Conservation (phyloP, 2,797 vertebrate species). For the Peromyscus aztecus region DNA sequence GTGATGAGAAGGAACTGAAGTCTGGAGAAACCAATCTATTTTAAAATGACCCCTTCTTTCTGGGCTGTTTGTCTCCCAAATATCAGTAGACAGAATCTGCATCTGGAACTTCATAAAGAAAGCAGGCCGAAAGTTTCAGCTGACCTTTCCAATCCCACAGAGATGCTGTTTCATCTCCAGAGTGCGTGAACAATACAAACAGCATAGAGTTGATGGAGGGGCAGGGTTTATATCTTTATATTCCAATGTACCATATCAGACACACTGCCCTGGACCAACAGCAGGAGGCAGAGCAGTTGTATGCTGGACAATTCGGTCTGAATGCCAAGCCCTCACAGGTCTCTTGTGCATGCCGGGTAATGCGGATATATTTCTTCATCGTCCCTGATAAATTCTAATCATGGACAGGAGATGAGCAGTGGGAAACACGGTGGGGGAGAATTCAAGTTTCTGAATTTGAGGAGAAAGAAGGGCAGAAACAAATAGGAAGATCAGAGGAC, state of each 20-base stretch:
- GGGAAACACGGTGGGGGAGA: conserved; percentile 9
- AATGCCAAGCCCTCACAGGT: conserved; percentile 12
- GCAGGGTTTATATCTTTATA: not conserved
- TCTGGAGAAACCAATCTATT: conserved; percentile 70
- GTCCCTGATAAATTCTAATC: conserved; percentile 5
- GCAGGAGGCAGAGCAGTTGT: conserved; percentile 49
- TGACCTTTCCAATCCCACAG: conserved; percentile 64
- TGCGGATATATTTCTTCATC: conserved; percentile 1
- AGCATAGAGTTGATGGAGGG: conserved; percentile 33
- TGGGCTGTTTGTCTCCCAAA: conserved; percentile 65
- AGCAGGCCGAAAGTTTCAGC: conserved; percentile 39
- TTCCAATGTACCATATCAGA: not conserved
- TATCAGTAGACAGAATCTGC: conserved; percentile 49
- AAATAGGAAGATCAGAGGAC: not conserved
- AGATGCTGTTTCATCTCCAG: conserved; percentile 30
- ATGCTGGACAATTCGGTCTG: conserved; percentile 59
- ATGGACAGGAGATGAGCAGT: conserved; percentile 61
- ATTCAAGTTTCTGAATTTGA: conserved; percentile 19
- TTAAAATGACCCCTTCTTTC: conserved; percentile 75
- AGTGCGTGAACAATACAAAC: conserved; percentile 24
- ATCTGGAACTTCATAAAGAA: conserved; percentile 56
- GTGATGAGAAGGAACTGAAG: not conserved
- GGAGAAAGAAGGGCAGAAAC: not conserved
- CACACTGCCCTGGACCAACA: not conserved
- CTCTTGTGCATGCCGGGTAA: conserved; percentile 14